Conservation (phyloP, 2,113 vertebrate species). For the Spilogale gracilis region DNA sequence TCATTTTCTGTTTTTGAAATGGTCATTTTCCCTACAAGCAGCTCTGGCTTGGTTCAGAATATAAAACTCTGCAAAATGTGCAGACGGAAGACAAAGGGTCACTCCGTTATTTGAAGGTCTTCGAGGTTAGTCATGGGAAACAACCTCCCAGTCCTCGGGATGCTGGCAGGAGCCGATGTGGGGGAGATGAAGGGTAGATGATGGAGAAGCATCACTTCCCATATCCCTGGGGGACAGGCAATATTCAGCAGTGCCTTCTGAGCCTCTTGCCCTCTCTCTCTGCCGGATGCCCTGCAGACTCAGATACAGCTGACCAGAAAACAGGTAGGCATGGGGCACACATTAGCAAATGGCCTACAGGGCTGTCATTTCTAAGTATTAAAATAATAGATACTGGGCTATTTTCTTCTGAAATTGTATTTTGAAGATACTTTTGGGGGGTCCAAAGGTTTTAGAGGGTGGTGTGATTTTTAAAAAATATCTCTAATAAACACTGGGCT, state of each 20-base stretch:
- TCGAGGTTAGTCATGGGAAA: constrained; percentile 44
- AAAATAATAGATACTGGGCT: not conserved
- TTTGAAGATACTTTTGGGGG: not conserved
- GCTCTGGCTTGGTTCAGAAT: constrained; percentile 27
- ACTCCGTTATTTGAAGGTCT: constrained; percentile 21
- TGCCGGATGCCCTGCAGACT: not conserved
- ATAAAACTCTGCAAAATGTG: not conserved
- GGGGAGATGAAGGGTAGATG: not conserved
- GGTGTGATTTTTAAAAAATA: not conserved
- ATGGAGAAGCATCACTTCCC: too few species aligned
- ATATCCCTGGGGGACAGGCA: not conserved
- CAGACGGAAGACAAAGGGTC: not conserved
- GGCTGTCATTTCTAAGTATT: not conserved
- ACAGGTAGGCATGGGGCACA: not conserved
- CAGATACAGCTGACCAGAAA: not conserved
- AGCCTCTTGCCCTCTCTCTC: not conserved
- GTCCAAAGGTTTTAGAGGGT: not conserved
- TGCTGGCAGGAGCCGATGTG: not conserved
- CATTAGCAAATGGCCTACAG: not conserved
- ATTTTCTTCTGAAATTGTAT: constrained; percentile 46
- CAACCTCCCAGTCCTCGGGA: not conserved
- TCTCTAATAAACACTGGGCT: not conserved
- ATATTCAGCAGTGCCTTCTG: not conserved
- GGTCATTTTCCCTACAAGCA: not conserved
- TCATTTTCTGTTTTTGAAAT: constrained; percentile 62